Evolutionary conservation across 1,140 invertebrate genomes (phyloP).

Genomic region (Andricus grossulariae): DNA sequence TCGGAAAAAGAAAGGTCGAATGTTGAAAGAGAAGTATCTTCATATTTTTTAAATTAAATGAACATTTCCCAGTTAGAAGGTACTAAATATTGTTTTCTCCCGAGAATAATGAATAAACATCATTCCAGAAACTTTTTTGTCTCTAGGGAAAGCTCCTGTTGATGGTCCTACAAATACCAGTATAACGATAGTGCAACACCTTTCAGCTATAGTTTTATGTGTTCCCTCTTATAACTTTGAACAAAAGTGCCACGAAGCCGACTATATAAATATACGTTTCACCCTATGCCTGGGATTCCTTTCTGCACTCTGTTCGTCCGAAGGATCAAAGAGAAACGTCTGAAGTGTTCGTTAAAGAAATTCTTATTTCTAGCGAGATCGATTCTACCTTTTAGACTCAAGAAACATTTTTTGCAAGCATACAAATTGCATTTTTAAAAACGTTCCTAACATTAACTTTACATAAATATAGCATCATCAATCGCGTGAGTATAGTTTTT

Average conservation of each 20-base stretch:
- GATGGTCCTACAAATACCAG: background rate
- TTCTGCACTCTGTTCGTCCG: slow-evolving; percentile 4
- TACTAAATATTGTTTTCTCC: slow-evolving; percentile 2
- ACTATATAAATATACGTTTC: slow-evolving; percentile 53
- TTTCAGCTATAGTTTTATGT: slow-evolving; percentile 21
- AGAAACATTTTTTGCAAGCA: background rate
- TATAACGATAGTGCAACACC: slow-evolving; percentile 15
- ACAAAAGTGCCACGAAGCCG: slow-evolving; percentile 42
- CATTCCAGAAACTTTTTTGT: slow-evolving; percentile 22
- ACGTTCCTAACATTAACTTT: no score
- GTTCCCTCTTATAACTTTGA: slow-evolving; percentile 13
- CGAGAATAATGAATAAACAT: slow-evolving; percentile 6
- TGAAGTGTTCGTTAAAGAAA: slow-evolving; percentile 4
- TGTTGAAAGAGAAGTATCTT: background rate
- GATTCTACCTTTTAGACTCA: background rate
- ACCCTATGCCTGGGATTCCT: slow-evolving; percentile 55
- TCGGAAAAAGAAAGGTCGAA: no score
- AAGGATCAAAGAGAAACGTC: slow-evolving; percentile 26
- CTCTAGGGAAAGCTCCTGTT: slow-evolving; percentile 13
- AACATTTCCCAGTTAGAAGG: slow-evolving; percentile 8
- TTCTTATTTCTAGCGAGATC: background rate
- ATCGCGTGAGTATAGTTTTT: no score
- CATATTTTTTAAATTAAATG: background rate
- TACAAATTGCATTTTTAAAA: background rate
- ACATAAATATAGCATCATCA: no score